A percentile compares a stretch with the other conserved stretches of the same genome.
These are phyloP conservation scores for Pomatorhinus ruficollis DNA, from an alignment of 2,113 vertebrate species.

Conservation along the genomic window DNA sequence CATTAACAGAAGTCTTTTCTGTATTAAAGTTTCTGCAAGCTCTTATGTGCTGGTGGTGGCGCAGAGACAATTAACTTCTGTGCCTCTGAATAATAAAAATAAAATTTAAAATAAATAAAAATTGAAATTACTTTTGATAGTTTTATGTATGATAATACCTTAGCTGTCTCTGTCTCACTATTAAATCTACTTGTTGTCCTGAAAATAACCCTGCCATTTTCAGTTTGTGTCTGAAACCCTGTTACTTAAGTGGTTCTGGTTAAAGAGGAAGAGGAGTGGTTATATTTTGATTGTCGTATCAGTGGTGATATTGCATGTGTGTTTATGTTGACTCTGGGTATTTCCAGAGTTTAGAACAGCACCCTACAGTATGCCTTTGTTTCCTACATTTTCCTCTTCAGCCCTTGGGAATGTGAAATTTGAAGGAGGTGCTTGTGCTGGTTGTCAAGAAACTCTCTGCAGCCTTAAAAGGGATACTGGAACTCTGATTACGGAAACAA, in stretches of 20 bases:
- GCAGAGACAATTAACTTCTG: not conserved
- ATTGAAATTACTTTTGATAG: not conserved
- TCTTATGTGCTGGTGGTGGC: not conserved
- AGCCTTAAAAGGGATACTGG: not conserved
- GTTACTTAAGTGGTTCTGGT: not conserved
- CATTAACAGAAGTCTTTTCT: not conserved
- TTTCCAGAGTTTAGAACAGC: not conserved
- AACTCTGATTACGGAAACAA: slow-evolving; percentile 35
- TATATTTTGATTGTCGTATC: not conserved
- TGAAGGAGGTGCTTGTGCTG: not conserved
- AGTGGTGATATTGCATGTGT: not conserved
- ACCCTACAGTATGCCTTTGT: not conserved
- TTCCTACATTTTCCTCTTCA: not conserved
- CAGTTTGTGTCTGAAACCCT: not conserved
- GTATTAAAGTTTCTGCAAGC: not conserved
- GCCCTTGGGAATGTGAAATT: not conserved
- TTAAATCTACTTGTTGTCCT: not conserved
- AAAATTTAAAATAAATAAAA: not conserved
- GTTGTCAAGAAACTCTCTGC: slow-evolving; percentile 16
- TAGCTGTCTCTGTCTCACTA: not conserved
- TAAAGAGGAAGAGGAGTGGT: accelerated
- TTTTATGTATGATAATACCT: not conserved
- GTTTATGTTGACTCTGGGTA: not conserved
- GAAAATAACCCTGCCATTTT: not conserved
- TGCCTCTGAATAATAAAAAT: not conserved